Conservation (phyloP, 2,113 vertebrate species). For the Corythornis madagascariensis region DNA sequence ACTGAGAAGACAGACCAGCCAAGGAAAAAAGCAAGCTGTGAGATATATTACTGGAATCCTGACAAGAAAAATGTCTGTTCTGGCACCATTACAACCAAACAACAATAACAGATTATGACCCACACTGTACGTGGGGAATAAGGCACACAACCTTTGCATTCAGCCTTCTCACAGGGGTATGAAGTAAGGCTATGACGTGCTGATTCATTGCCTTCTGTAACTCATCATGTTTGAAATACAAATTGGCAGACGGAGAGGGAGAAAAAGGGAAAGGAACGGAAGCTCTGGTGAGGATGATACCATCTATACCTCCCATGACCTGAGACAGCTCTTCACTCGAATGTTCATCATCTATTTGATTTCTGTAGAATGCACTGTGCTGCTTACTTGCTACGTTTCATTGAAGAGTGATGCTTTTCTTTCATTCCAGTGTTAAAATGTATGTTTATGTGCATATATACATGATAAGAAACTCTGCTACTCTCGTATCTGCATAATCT, state of each 20-base stretch:
- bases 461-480: no score
- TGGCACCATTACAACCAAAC: conserved; percentile 32
- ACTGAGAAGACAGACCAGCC: background rate
- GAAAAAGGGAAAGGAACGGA: background rate
- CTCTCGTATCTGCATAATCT: no score
- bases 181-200: background rate
- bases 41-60: conserved; percentile 46
- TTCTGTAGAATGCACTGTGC: background rate
- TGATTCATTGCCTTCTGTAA: conserved; percentile 48
- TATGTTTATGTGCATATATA: background rate
- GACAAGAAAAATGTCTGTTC: conserved; percentile 56
- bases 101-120: conserved; percentile 60
- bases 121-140: background rate
- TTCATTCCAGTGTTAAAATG: background rate
- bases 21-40: conserved; percentile 6
- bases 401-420: background rate
- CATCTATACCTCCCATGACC: background rate
- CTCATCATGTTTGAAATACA: conserved; percentile 50
- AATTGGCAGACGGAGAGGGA: background rate
- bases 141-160: conserved; percentile 24
- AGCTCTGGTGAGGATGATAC: background rate
- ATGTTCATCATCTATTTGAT: conserved; percentile 1
- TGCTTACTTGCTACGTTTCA: conserved; percentile 21
- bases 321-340: conserved; percentile 9
- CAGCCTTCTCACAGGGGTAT: conserved; percentile 15